Evolutionary conservation across 2,113 vertebrate genomes (phyloP).

Genomic region (Rhinolophus sinicus): DNA sequence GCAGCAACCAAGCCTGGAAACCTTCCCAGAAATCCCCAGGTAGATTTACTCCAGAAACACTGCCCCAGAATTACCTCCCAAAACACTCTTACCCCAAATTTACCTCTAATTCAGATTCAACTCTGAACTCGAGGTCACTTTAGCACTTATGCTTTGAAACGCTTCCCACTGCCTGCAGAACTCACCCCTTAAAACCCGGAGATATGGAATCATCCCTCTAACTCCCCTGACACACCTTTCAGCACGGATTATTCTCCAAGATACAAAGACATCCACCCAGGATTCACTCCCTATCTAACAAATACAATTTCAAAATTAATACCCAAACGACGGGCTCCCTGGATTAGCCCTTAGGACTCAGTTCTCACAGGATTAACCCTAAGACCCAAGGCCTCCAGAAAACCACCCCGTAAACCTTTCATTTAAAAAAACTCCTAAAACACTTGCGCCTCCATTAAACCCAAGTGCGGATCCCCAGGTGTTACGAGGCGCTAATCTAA

Average conservation of each 20-base stretch:
- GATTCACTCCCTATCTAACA: not conserved
- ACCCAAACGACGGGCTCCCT: not conserved
- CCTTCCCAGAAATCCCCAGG: not conserved
- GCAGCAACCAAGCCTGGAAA: too few relatives aligned
- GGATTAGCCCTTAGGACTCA: not conserved
- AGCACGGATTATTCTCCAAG: not conserved
- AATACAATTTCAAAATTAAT: accelerated
- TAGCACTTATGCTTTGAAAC: not conserved
- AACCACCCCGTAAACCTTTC: not conserved
- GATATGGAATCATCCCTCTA: not conserved
- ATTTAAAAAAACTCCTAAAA: not conserved
- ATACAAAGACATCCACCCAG: not conserved
- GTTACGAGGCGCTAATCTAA: accelerated
- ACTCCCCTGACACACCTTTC: not conserved
- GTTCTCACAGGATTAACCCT: not conserved
- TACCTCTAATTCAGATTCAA: not conserved
- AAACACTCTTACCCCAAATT: too few relatives aligned
- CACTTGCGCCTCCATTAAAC: not conserved
- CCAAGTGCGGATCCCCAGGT: too few relatives aligned
- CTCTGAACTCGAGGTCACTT: not conserved
- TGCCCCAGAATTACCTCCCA: not conserved
- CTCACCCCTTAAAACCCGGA: not conserved
- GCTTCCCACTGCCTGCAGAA: not conserved
- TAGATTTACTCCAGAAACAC: not conserved
- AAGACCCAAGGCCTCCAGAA: not conserved